Percentiles rank a stretch among this genome's conserved stretches.
Conservation (phyloP, 2,888 invertebrate genomes). For the Hipparchia sbordonii region DNA sequence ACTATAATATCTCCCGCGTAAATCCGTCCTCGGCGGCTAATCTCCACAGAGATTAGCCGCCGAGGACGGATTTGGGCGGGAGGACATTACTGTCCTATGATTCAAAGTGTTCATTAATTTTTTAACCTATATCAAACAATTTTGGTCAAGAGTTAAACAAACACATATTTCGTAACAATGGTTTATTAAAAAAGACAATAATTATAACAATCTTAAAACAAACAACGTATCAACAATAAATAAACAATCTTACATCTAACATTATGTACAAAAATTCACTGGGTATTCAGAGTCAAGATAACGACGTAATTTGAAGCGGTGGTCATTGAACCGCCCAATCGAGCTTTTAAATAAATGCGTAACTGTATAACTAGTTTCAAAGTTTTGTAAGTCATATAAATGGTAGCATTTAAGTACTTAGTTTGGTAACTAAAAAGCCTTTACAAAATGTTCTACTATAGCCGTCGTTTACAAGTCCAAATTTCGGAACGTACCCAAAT, state of each 20-base stretch:
- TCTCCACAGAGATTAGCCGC: too few species aligned
- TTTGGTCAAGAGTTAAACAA: slow-evolving; percentile 33
- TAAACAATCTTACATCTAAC: slow-evolving; percentile 52
- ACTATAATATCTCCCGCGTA: too few species aligned
- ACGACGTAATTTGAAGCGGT: slow-evolving; percentile 28
- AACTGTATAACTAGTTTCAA: slow-evolving; percentile 24
- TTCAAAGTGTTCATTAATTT: neutral
- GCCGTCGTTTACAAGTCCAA: slow-evolving; percentile 49
- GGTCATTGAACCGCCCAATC: slow-evolving; percentile 48
- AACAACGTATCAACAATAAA: slow-evolving; percentile 46
- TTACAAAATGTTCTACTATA: slow-evolving; percentile 36
- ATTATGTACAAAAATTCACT: slow-evolving; percentile 78
- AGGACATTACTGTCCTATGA: too few species aligned
- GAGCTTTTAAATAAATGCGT: slow-evolving; percentile 51
- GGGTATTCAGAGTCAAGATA: slow-evolving; percentile 47
- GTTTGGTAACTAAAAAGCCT: slow-evolving; percentile 54
- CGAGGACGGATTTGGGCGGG: too few species aligned
- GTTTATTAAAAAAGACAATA: slow-evolving; percentile 47
- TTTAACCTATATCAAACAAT: neutral
- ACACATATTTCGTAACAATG: slow-evolving; percentile 27
- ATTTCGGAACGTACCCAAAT: slow-evolving; percentile 64
- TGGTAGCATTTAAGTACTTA: slow-evolving; percentile 22
- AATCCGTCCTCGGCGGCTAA: too few species aligned
- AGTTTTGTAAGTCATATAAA: slow-evolving; percentile 29
- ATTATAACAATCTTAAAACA: slow-evolving; percentile 48